Base-by-base conservation (phyloP, 2,797 vertebrate species). In the Cynopterus sphinx region DNA sequence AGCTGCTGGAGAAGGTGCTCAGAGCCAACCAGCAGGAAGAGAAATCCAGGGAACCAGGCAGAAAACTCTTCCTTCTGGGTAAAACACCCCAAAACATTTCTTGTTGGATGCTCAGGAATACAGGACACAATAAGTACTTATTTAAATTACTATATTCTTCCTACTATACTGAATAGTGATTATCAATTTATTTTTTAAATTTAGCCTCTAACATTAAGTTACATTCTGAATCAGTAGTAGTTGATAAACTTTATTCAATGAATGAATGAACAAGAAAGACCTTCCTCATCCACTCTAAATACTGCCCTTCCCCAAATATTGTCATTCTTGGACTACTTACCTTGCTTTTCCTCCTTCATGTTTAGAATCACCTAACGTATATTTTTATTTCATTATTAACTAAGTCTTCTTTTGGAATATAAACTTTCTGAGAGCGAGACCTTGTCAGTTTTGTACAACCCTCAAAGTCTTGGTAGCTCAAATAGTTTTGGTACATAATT, bases 341-440 rank as follows among this genome's bases (percentile, higher is more conserved):
- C 33, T 68, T 63, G 15, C 5, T 65, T 95, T 63, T 82, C 49
- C 59, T 75, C 95, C 70, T 90, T 70, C 24, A 12, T 51, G 33
- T 4, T 93, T 61, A 75, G 36, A 82, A 85, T 73, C 81, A 87
- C 12, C 33, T 75, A 57, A 16, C 22, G 33, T 46, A 16, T 22
- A n/a, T 51, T 96, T 95, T 84, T 17, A 74, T 89, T 71, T 89
- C n/a, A 84, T 91, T 70, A 49, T 68, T 87, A 82, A 67, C 8
- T 15, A 55, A 89, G 78, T 36, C 46, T 73, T 92, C 6, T 17
- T 24, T 43, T 88, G 49, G 21, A 94, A 17, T 57, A 21, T 13
- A 82, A 46, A 75, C 68, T 74, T 46, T 82, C 68, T 81, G 26
- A 96, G 51, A 67, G 9, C 43, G 86, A 78, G 36, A n/a, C 10